Evolutionary conservation across 64 coral and sea anemone genomes (phyloP).

Genomic region (Pocillopora verrucosa): DNA sequence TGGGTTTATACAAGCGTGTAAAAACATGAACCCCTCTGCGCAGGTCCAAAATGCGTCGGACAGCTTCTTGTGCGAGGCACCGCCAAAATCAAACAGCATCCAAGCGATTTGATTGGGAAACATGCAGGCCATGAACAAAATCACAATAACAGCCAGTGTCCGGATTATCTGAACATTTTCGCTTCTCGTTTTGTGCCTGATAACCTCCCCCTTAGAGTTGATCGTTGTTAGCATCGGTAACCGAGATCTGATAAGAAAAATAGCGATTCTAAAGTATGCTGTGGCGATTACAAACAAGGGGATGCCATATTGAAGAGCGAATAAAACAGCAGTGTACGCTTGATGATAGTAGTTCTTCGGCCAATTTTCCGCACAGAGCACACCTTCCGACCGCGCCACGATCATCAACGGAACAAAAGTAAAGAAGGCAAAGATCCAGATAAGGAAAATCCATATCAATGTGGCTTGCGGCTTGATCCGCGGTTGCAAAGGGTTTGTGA

Average conservation of each 20-base stretch:
- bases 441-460: slow-evolving; percentile 4
- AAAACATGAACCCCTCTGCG: slow-evolving; percentile 47
- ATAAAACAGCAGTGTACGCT: slow-evolving; percentile 68
- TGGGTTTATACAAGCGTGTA: slow-evolving; percentile 57
- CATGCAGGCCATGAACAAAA: slow-evolving; percentile 60
- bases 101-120: slow-evolving; percentile 68
- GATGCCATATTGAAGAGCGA: slow-evolving; percentile 67
- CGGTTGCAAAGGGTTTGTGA: slow-evolving; percentile 48
- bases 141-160: slow-evolving; percentile 57
- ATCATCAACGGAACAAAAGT: slow-evolving; percentile 66
- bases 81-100: slow-evolving; percentile 61
- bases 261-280: slow-evolving; percentile 64
- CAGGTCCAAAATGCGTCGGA: slow-evolving; percentile 55
- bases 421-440: slow-evolving; percentile 57
- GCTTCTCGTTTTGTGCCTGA: slow-evolving; percentile 47
- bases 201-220: slow-evolving; percentile 34
- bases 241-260: slow-evolving; percentile 40
- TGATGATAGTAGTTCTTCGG: slow-evolving; percentile 26
- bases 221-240: slow-evolving; percentile 50
- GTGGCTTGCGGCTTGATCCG: slow-evolving; percentile 41
- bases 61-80: slow-evolving; percentile 22
- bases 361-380: slow-evolving; percentile 61
- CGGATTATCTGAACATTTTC: slow-evolving; percentile 60
- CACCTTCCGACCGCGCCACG: slow-evolving; percentile 7
- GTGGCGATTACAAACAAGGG: slow-evolving; percentile 70